Base-by-base conservation (phyloP, 2,888 invertebrate species). In the Thecocarcelia acutangulata region DNA sequence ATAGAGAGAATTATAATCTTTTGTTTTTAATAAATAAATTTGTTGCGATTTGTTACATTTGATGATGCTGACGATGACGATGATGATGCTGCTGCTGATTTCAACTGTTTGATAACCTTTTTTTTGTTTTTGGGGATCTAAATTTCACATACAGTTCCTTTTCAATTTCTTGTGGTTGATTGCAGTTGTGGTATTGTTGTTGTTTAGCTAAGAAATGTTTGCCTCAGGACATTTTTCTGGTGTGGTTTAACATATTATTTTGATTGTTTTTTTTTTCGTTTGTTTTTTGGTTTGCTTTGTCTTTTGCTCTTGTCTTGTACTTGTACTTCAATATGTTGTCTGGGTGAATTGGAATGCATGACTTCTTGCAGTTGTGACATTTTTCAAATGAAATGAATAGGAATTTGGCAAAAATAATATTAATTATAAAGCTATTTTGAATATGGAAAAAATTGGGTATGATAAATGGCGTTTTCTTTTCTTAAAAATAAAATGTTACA, bases 101-200 rank as follows among this genome's bases (percentile, higher is more conserved):
- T 76, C 83, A 73, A 66, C 68, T 73, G 58, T 64, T 59, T 77
- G 83, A 83, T 83, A 83, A 80, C 80, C 83, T 83, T 83, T 59
- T 70, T 42, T 21, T 11, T 33, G 24, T 24, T 33, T 52, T 33
- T 19, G 9, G 24, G 37, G 54, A 64, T 40, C 44, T 9, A 46
- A 21, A 61, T 58, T 68, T 75, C 28, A 9, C 50, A 66, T 40
- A 48, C 4, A 42, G 42, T 42, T 28, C 12, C 19, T 63, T 44
- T 72, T 17, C 42, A 42, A 44, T 61, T 37, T 70, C 61, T 28
- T 21, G 33, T 52, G 52, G 48, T 9, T 13, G 46, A 37, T 2
- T 13, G 40, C 9, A 15, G 17, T 59, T 12, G 1, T 33, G 9
- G 6, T 66, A 5, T 28, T 56, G 48, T 76, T 76, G 46, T 74